Percentiles rank a stretch among this genome's conserved stretches.
These are phyloP conservation scores for Oligia fasciuncula DNA, from an alignment of 2,888 invertebrate genomes.

Conservation along the genomic window DNA sequence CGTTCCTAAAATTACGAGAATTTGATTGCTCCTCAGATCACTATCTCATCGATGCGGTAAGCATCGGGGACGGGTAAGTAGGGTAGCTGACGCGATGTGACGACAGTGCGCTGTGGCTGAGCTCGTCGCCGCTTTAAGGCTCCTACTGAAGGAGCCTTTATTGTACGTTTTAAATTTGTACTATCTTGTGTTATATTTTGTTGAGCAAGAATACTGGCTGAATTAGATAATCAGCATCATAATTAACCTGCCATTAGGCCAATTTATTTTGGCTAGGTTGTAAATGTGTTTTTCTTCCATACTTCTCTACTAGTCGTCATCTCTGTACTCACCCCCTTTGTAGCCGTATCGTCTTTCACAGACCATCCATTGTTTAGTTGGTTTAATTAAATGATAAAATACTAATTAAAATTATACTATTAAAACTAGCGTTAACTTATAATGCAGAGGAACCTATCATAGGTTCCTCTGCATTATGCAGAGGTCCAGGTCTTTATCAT, in stretches of 20 bases:
- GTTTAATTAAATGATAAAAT: too few species aligned
- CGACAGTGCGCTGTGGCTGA: neutral
- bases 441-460: too few species aligned
- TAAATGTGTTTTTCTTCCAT: too few species aligned
- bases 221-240: neutral
- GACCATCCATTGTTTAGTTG: too few species aligned
- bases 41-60: conserved; percentile 15
- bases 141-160: neutral
- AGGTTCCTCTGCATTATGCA: neutral
- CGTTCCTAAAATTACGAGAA: neutral
- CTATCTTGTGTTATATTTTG: neutral
- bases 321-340: too few species aligned
- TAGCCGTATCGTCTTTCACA: neutral
- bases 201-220: neutral
- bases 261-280: too few species aligned
- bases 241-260: too few species aligned
- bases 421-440: neutral
- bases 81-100: neutral
- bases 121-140: neutral
- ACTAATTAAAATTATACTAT: too few species aligned
- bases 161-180: neutral
- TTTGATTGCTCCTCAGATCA: neutral
- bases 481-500: neutral
- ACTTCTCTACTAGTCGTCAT: too few species aligned
- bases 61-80: neutral